Conservation (phyloP, 2,888 invertebrate genomes). For the Achlya flavicornis region DNA sequence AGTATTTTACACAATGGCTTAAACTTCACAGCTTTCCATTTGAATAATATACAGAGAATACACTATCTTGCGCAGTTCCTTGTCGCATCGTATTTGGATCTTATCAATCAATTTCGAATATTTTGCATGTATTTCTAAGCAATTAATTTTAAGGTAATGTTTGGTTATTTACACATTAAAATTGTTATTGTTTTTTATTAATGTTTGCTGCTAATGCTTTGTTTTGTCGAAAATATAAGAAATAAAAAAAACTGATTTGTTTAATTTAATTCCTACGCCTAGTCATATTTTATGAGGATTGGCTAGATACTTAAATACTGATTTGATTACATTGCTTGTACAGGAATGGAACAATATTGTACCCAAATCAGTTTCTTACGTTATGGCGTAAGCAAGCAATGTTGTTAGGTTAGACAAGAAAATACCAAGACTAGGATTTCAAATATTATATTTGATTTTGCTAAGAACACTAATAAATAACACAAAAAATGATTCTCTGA, state of each 20-base stretch:
- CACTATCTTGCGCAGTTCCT: neutral
- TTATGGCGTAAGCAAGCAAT: too few relatives aligned
- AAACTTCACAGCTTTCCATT: neutral
- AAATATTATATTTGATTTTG: neutral
- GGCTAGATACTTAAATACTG: too few relatives aligned
- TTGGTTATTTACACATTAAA: constrained; percentile 24
- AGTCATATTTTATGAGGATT: neutral
- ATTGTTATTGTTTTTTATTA: constrained; percentile 36
- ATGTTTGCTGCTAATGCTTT: constrained; percentile 18
- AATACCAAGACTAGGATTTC: neutral
- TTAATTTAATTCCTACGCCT: constrained; percentile 12
- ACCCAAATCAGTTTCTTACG: too few relatives aligned
- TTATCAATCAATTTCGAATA: neutral
- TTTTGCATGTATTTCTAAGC: constrained; percentile 22
- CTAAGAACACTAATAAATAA: neutral
- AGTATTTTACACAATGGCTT: too few relatives aligned
- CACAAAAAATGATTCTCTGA: neutral
- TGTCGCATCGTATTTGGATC: neutral
- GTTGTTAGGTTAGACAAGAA: too few relatives aligned
- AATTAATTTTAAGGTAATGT: neutral
- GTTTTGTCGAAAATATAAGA: constrained; percentile 33
- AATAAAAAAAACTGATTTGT: constrained; percentile 11
- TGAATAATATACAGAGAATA: neutral
- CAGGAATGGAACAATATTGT: too few relatives aligned
- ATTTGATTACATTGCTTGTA: too few relatives aligned